These are phyloP conservation scores for Crocodylus rhombifer DNA, from an alignment of 2,797 vertebrate species.

Conservation along the genomic window DNA sequence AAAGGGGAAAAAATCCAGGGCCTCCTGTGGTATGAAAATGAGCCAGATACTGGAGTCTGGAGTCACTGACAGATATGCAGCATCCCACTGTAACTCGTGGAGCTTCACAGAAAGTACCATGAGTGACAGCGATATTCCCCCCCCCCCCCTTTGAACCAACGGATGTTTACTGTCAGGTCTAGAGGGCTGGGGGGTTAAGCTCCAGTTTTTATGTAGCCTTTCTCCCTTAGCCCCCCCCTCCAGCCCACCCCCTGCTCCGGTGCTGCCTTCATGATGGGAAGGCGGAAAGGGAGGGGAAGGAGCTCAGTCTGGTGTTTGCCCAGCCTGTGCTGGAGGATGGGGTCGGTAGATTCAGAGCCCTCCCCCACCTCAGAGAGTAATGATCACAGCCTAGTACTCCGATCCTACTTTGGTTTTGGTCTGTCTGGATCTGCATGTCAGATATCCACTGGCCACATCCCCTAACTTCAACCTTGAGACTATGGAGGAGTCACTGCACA, in stretches of 20 bases:
- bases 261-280: no score
- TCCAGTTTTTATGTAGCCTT: no score
- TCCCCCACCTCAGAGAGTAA: neutral
- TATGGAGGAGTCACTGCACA: neutral
- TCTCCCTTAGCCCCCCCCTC: no score
- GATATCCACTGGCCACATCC: neutral
- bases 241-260: no score
- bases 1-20: neutral
- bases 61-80: neutral
- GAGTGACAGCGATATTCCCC: no score
- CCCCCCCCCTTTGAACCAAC: neutral
- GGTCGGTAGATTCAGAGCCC: no score
- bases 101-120: neutral
- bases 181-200: no score
- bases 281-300: no score
- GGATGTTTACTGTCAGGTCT: neutral
- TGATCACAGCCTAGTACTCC: neutral
- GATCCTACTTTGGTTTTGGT: neutral
- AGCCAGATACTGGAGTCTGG: neutral
- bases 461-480: neutral
- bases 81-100: neutral
- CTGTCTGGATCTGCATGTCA: rapidly evolving
- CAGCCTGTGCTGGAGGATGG: no score
- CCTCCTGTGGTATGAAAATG: neutral
- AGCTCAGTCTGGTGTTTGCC: no score